phyloP scores from a whole-genome alignment of 1,140 invertebrate genomes.

The Zophobas morio region DNA sequence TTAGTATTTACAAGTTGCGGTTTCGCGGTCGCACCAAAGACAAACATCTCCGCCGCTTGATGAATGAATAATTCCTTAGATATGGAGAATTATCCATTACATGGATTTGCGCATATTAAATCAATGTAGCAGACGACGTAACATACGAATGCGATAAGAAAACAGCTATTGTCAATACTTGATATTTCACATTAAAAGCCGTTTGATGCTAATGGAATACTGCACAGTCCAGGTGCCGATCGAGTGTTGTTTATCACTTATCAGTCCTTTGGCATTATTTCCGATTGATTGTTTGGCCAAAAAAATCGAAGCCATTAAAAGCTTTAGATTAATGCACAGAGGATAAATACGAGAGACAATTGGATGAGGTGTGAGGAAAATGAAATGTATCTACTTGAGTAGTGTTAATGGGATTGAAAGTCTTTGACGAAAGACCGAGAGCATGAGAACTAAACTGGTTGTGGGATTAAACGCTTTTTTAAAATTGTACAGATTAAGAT shows the following conservation, averaged over 20 bases:
- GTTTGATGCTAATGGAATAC: constrained; percentile 56
- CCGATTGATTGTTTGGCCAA: constrained; percentile 35
- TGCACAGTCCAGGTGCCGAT: constrained; percentile 52
- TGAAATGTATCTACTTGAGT: constrained; percentile 14
- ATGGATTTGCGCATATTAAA: constrained; percentile 54
- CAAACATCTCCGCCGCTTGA: constrained; percentile 7
- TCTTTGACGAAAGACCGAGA: constrained; percentile 20
- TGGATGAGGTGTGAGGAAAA: constrained; percentile 26
- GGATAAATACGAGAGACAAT: constrained; percentile 13
- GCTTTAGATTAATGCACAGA: constrained; percentile 33
- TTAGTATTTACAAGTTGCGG: neutral
- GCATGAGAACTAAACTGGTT: constrained; percentile 15
- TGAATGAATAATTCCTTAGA: constrained; percentile 45
- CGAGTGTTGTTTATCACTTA: constrained; percentile 49
- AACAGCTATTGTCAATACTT: constrained; percentile 45
- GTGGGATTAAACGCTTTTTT: constrained; percentile 14
- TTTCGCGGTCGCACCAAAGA: constrained; percentile 7
- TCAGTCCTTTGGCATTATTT: constrained; percentile 32
- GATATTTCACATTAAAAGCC: constrained; percentile 57
- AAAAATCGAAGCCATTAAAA: constrained; percentile 27
- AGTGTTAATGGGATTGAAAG: constrained; percentile 29
- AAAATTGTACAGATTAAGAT: constrained; percentile 14
- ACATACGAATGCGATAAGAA: constrained; percentile 55
- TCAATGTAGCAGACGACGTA: constrained; percentile 54
- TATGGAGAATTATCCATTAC: constrained; percentile 46